phyloP scores from a whole-genome alignment of 2,888 invertebrate genomes.

The Hemaris fuciformis region DNA sequence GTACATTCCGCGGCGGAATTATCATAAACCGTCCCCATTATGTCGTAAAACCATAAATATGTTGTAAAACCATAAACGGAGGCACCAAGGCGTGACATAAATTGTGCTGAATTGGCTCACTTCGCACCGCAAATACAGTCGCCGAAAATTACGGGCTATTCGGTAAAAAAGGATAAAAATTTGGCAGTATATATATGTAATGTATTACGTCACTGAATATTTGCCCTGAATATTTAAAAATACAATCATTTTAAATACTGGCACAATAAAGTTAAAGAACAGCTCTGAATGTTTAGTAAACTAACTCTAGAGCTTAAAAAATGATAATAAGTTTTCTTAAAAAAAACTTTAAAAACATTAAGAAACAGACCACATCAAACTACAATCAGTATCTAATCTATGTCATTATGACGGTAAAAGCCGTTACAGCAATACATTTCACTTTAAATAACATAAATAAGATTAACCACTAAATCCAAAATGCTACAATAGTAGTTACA shows the following conservation, averaged over 20 bases:
- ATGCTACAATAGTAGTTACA: too few species aligned
- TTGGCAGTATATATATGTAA: background rate
- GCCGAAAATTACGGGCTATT: background rate
- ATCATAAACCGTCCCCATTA: slow-evolving; percentile 63
- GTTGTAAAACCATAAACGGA: slow-evolving; percentile 77
- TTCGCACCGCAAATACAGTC: slow-evolving; percentile 56
- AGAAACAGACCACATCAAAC: too few species aligned
- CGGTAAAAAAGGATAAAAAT: background rate
- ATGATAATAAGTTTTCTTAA: too few species aligned
- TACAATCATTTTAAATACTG: background rate
- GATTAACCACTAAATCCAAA: too few species aligned
- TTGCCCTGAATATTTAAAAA: background rate
- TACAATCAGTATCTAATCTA: too few species aligned
- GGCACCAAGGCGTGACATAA: slow-evolving; percentile 68
- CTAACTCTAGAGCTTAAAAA: too few species aligned
- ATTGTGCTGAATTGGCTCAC: slow-evolving; percentile 66
- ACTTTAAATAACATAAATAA: too few species aligned
- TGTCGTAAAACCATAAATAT: slow-evolving; percentile 77
- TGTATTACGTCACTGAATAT: background rate
- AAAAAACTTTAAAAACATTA: too few species aligned
- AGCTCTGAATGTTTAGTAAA: too few species aligned
- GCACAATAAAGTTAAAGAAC: too few species aligned
- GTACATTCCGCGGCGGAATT: slow-evolving; percentile 43
- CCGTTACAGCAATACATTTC: too few species aligned
- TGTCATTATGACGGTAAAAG: too few species aligned